Percentiles rank a stretch among this genome's conserved stretches.
These are phyloP conservation scores for Liposcelis brunnea DNA, from an alignment of 2,888 invertebrate genomes.

Conservation along the genomic window DNA sequence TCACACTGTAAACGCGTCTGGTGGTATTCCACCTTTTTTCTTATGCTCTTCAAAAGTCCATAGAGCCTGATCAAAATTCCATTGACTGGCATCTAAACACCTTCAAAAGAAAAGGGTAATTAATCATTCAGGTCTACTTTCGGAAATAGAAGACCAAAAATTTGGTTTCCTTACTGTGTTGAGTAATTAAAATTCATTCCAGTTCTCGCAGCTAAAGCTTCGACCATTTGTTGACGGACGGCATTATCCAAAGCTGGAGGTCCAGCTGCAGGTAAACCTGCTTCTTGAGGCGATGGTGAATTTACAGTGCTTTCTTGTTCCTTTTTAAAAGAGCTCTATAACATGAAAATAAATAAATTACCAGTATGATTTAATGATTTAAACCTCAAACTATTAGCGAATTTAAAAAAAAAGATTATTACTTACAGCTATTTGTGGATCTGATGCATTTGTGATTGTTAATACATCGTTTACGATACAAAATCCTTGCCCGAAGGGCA, in stretches of 20 bases:
- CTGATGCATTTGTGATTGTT: conserved; percentile 55
- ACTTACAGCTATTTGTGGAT: conserved; percentile 33
- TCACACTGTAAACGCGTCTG: conserved; percentile 63
- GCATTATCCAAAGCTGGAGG: conserved; percentile 28
- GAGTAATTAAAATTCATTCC: conserved; percentile 72
- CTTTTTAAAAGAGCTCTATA: conserved; percentile 1
- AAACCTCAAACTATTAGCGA: no score
- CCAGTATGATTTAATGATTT: no score
- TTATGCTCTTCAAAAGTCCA: conserved; percentile 64
- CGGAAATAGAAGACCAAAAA: no score
- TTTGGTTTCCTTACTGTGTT: conserved; percentile 54
- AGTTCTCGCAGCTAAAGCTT: conserved; percentile 53
- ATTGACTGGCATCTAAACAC: conserved; percentile 75
- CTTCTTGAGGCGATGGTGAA: not conserved
- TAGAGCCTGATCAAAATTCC: conserved; percentile 67
- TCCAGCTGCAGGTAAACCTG: conserved; percentile 12
- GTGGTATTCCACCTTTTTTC: conserved; percentile 60
- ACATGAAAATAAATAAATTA: not conserved
- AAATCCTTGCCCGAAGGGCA: conserved; percentile 61
- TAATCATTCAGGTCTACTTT: no score
- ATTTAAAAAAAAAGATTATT: no score
- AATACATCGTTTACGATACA: conserved; percentile 75
- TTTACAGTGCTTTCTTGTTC: not conserved
- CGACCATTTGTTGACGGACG: conserved; percentile 53
- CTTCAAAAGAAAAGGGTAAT: conserved; percentile 29